Evolutionary conservation across 2,888 invertebrate species (phyloP).

Genomic region (Synergus itoensis): DNA sequence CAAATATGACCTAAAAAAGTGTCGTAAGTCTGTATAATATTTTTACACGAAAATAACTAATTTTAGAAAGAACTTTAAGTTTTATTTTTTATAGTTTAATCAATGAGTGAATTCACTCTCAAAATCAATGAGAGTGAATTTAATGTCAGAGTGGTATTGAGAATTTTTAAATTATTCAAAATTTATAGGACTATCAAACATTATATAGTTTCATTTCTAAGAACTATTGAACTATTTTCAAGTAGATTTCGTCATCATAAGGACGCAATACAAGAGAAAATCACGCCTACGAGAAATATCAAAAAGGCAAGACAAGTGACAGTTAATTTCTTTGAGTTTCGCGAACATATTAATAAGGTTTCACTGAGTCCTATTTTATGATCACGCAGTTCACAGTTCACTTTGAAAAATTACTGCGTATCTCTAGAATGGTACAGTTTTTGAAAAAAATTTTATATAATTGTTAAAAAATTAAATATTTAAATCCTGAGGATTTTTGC

Average conservation of each 20-base stretch:
- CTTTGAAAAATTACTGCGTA: neutral
- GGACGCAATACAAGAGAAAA: conserved; percentile 19
- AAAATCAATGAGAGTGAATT: neutral
- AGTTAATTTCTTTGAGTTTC: neutral
- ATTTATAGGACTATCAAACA: no score
- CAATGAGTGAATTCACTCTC: no score
- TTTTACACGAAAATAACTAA: no score
- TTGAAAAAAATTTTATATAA: neutral
- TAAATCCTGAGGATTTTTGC: neutral
- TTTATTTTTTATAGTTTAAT: neutral
- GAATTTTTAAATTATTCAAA: no score
- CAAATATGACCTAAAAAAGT: neutral
- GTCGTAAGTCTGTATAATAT: no score
- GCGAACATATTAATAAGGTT: neutral
- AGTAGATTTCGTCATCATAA: conserved; percentile 1
- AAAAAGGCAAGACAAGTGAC: conserved; percentile 30
- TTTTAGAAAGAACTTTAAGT: neutral
- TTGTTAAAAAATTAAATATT: neutral
- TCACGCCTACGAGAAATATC: conserved; percentile 6
- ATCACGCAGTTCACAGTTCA: neutral
- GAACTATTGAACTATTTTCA: neutral
- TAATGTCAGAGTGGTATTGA: no score
- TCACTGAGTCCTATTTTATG: neutral
- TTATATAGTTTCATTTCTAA: neutral
- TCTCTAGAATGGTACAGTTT: neutral